These are phyloP conservation scores for Dendropsophus ebraccatus DNA, from an alignment of 2,113 vertebrate genomes.

Conservation along the genomic window DNA sequence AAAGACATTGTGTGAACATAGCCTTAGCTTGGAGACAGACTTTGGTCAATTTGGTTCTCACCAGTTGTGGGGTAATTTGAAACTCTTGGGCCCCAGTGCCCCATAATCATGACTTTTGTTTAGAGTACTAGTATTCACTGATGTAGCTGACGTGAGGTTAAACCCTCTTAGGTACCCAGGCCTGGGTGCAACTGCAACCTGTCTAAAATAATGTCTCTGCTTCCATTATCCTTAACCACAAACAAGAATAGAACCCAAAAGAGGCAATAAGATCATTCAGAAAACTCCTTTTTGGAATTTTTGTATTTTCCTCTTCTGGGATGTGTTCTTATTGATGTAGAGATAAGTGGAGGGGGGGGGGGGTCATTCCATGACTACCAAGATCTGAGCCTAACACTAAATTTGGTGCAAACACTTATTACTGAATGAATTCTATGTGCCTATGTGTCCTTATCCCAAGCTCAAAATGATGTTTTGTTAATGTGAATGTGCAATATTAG, in stretches of 20 bases:
- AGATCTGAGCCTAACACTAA: neutral
- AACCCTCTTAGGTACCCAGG: neutral
- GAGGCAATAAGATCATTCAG: neutral
- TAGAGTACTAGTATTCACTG: too few species aligned
- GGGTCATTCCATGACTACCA: neutral
- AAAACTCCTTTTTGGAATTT: neutral
- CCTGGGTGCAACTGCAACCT: neutral
- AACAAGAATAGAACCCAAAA: neutral
- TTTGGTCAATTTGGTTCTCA: too few species aligned
- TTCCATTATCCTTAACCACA: neutral
- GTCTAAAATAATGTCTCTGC: neutral
- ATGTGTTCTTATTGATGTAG: neutral
- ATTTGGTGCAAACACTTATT: slow-evolving; percentile 24
- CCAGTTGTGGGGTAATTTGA: too few species aligned
- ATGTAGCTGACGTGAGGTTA: too few species aligned
- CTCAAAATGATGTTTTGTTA: neutral
- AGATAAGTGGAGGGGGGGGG: neutral
- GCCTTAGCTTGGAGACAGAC: too few species aligned
- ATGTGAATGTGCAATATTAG: neutral
- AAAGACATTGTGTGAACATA: too few species aligned
- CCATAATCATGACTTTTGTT: too few species aligned
- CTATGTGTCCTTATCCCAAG: neutral
- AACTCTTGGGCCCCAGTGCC: too few species aligned
- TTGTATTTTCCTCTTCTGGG: neutral
- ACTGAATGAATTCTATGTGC: neutral